Base-by-base conservation (phyloP, 2,888 invertebrate genomes). In the Amphipoea lucens region DNA sequence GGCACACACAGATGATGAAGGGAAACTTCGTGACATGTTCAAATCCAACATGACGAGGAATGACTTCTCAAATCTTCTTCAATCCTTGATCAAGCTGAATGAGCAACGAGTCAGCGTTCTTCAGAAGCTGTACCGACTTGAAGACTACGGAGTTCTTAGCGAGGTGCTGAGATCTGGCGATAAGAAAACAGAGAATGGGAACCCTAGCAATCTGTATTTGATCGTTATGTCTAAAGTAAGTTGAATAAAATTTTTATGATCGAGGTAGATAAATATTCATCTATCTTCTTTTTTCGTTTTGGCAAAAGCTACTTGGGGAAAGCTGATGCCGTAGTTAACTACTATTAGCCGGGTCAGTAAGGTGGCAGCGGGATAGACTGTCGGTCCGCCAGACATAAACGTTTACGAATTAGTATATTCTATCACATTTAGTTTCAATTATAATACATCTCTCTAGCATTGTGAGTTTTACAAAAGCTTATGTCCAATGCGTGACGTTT, bases 41-140 rank as follows among this genome's bases (percentile, higher is more conserved):
- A 69, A 85, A 62, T 82, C 70, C 12, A 79, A 89, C 66, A 29
- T 76, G 60, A 79, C 89, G 2, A 67, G 83, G 36, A 79, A 57
- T 54, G 78, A 83, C n/a, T 88, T 85, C 54, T 77, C 81, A 0
- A 80, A 85, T 14, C 87, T 89, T 3, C 79, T 89, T 45, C 57
- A 82, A 11, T 85, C 88, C n/a, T 62, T 89, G 36, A 79, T 88
- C 70, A 88, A 85, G 63, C 29, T 88, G 7, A 89, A 89, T n/a
- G 89, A 89, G 63, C 65, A 83, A 11, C 79, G 87, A 45, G 60
- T 85, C 40, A 76, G 42, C 17, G 71, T 81, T 2, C 81, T 87
- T 2, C 68, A 85, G 23, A 83, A 70, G 60, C 45, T 78, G 54
- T 70, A 79, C 68, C 72, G 51, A 2, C 76, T 88, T 3, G 74